Evolutionary conservation across 2,888 invertebrate species (phyloP).

Genomic region (Adineta ricciae): DNA sequence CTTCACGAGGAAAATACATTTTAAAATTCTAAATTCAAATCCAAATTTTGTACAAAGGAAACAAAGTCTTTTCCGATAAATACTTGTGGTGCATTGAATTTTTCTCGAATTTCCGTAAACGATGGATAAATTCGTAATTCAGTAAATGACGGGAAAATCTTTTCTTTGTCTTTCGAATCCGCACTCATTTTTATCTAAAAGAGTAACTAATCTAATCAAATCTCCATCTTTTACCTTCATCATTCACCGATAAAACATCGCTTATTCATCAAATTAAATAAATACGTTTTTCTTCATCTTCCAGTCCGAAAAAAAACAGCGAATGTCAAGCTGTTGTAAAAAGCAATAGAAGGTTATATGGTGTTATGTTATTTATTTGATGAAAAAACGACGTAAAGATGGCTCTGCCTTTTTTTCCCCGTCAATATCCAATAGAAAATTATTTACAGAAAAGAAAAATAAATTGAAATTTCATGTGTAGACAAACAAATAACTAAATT

Average conservation of each 20-base stretch:
- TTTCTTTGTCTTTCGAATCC: slow-evolving; percentile 7
- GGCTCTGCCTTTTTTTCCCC: slow-evolving; percentile 17
- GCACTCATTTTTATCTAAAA: not conserved
- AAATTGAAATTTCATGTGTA: not conserved
- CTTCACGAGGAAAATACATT: slow-evolving; percentile 28
- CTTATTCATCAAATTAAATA: no score
- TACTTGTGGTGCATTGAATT: slow-evolving; percentile 26
- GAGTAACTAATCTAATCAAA: not conserved
- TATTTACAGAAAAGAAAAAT: not conserved
- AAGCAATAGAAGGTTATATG: not conserved
- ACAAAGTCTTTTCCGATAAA: not conserved
- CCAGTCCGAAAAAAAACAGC: no score
- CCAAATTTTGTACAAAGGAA: no score
- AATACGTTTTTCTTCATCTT: no score
- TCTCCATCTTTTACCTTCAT: not conserved
- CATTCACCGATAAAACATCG: not conserved
- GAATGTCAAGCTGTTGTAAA: not conserved
- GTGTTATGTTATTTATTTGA: not conserved
- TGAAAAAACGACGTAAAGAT: not conserved
- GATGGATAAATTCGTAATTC: slow-evolving; percentile 28
- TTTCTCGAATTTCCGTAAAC: slow-evolving; percentile 29
- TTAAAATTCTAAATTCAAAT: slow-evolving; percentile 14
- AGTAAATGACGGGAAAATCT: slow-evolving; percentile 6
- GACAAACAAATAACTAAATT: not conserved
- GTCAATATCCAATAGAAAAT: not conserved